Evolutionary conservation across 2,888 invertebrate genomes (phyloP).

Genomic region (Frankliniella intonsa): DNA sequence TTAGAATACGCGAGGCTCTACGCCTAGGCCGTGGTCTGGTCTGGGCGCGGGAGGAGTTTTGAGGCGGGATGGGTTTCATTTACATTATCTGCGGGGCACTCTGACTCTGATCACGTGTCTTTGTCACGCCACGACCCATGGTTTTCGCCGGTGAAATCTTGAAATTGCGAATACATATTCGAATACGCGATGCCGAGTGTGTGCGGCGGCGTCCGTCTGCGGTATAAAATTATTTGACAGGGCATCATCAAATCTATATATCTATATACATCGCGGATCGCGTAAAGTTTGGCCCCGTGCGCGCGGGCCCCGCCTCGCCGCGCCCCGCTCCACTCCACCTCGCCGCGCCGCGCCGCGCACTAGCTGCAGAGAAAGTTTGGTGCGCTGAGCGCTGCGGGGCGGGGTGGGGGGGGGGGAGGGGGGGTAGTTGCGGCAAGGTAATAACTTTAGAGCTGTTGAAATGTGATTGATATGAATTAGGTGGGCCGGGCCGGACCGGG

Average conservation of each 20-base stretch:
- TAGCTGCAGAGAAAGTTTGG: neutral
- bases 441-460: neutral
- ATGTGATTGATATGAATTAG: conserved; percentile 17
- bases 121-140: no score
- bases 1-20: no score
- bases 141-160: no score
- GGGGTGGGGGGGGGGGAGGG: neutral
- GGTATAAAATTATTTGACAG: neutral
- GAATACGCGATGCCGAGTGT: no score
- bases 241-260: neutral
- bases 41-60: no score
- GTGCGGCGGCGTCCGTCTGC: no score
- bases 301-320: neutral
- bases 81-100: no score
- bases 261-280: neutral
- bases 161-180: no score
- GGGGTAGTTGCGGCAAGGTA: neutral
- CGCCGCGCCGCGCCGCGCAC: neutral
- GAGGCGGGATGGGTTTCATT: no score
- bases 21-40: no score
- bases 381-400: neutral
- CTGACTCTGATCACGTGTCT: no score
- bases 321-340: neutral
- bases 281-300: no score
- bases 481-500: neutral